Conservation (phyloP, 2,113 vertebrate genomes). For the Emberiza fucata region DNA sequence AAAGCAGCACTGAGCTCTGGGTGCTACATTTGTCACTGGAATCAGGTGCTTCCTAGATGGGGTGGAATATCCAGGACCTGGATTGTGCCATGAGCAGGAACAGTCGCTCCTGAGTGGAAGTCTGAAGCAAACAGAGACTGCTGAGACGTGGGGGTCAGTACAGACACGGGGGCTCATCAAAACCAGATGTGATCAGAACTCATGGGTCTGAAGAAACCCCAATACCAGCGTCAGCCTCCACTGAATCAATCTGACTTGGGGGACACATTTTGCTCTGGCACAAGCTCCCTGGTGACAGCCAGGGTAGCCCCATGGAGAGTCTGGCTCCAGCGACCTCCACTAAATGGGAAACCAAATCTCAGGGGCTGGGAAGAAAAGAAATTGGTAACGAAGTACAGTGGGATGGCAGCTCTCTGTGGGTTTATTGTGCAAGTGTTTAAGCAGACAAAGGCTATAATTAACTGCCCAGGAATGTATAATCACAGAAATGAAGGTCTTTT, state of each 20-base stretch:
- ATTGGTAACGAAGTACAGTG: not conserved
- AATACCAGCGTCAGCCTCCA: not conserved
- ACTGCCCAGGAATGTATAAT: conserved; percentile 38
- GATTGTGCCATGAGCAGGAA: not conserved
- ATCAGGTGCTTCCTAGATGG: not conserved
- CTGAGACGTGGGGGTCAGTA: not conserved
- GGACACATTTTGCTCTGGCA: not conserved
- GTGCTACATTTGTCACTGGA: not conserved
- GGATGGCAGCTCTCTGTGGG: conserved; percentile 17
- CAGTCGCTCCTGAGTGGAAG: not conserved
- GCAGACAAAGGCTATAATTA: conserved; percentile 50
- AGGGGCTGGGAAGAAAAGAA: not conserved
- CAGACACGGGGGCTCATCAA: not conserved
- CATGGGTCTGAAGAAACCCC: not conserved
- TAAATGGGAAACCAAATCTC: conserved; percentile 7
- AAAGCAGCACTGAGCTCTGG: not conserved
- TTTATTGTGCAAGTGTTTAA: conserved; percentile 12
- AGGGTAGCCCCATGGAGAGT: not conserved
- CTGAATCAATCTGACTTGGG: not conserved
- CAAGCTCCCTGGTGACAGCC: not conserved
- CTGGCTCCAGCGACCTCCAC: not conserved
- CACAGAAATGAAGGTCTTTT: conserved; percentile 14
- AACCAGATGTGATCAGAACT: not conserved
- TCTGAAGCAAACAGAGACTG: not conserved
- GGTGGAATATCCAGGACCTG: not conserved